Evolutionary conservation across 2,888 invertebrate genomes (phyloP), one percentile per base, ranked within the genome.

Genomic region (Lucinisca nassula): DNA sequence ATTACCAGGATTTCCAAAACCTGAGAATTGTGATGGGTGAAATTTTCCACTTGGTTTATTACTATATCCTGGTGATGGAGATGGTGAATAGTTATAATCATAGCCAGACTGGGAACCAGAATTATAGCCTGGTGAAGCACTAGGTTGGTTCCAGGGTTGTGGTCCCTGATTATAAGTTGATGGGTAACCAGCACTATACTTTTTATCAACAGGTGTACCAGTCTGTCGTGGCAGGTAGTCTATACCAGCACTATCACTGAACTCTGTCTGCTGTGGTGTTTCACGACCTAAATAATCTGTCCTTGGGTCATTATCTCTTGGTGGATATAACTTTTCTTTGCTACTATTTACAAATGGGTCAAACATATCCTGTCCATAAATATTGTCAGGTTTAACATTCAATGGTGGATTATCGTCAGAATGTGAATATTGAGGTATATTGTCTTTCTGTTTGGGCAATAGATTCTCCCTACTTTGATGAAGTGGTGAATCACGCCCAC

Each of bases 381-480:
- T 21, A 76, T 86, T 84, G 37, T 79, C 86, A 49, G 58, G 74
- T 35, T 75, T 82, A 21, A 74, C 45, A 21, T 77, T 77, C 35
- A 79, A 30, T 24, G 27, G 10, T 27, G 74, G 35, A 35, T 58
- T 70, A n/a, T 51, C 27, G 17, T 38, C 58, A 21, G 35, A 17
- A 24, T 75, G 51, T 38, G 49, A 61, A 35, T 77, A 58, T 17
- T 75, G 30, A n/a, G 84, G 82, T 12, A 74, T 78, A 75, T 73
- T 82, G 35, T 76, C 49, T n/a, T 73, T 79, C 14, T 81, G 38
- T 83, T 84, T 86, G 12, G 89, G 88, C 32, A 88, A 72, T 51
- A 88, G 72, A 24, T 88, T 90, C 45, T 90, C 90, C 14, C 88
- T 74, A 79, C 90, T 90, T 40, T 80, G 82, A 72, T 90, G 88